A percentile compares a stretch with the other conserved stretches of the same genome.
These are phyloP conservation scores for Drosophila orena DNA, from an alignment of 1,140 invertebrate genomes.

Conservation along the genomic window DNA sequence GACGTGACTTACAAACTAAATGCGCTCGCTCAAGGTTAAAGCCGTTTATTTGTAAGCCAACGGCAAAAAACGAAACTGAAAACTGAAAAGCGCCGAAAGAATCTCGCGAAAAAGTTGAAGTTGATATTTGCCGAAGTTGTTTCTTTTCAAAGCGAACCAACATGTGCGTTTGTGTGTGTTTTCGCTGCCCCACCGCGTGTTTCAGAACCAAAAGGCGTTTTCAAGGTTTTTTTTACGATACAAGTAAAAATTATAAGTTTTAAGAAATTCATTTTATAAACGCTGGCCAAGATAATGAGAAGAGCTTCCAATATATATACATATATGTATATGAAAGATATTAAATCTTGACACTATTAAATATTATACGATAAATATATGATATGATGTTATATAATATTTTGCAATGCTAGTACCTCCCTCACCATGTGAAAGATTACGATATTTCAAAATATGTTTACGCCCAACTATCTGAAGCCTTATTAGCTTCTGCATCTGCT, in stretches of 20 bases:
- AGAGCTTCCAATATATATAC: no score
- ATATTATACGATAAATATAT: no score
- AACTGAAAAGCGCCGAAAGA: conserved; percentile 62
- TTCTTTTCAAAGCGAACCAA: conserved; percentile 27
- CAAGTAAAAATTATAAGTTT: not conserved
- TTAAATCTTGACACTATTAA: no score
- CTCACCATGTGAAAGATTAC: no score
- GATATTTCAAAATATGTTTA: no score
- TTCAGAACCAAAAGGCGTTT: conserved; percentile 30
- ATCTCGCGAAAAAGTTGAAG: conserved; percentile 67
- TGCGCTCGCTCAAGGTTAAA: conserved; percentile 81
- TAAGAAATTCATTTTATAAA: no score
- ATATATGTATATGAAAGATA: no score
- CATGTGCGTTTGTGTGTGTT: conserved; percentile 4
- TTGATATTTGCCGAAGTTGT: conserved; percentile 52
- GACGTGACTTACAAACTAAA: conserved; percentile 85
- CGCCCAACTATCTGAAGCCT: no score
- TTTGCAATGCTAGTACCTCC: no score
- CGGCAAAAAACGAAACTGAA: conserved; percentile 73
- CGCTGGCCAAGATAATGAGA: no score
- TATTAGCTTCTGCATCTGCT: no score
- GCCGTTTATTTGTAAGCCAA: conserved; percentile 80
- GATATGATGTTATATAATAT: no score
- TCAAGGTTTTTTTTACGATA: conserved; percentile 1
- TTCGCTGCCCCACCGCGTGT: conserved; percentile 17